phyloP scores from a whole-genome alignment of 2,888 invertebrate species.

The Stenodera caucasica region DNA sequence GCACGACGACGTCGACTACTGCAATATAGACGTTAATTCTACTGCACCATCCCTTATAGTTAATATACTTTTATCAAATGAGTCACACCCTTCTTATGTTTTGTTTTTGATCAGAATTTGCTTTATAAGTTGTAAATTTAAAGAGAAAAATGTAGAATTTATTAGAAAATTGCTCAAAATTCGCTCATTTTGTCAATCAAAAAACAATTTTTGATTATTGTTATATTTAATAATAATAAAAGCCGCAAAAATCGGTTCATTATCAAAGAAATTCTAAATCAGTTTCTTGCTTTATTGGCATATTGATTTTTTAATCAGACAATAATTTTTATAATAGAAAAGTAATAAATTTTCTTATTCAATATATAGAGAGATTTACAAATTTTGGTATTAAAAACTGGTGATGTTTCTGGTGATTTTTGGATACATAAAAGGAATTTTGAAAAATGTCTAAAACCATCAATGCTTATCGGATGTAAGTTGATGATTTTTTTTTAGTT shows the following conservation, averaged over 20 bases:
- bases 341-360: not conserved
- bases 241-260: too few species aligned
- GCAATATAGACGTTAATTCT: not conserved
- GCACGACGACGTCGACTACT: conserved; percentile 4
- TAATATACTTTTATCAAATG: conserved; percentile 15
- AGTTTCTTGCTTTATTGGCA: too few species aligned
- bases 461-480: conserved; percentile 89
- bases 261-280: too few species aligned
- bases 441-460: conserved; percentile 78
- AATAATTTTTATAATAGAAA: too few species aligned
- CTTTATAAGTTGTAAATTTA: not conserved
- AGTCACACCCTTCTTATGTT: conserved; percentile 25
- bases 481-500: conserved; percentile 51
- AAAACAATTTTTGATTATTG: too few species aligned
- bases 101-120: not conserved
- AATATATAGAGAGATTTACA: not conserved
- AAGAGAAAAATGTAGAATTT: not conserved
- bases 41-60: conserved; percentile 15
- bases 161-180: not conserved
- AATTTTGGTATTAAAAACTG: conserved; percentile 8
- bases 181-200: not conserved
- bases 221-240: too few species aligned
- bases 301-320: too few species aligned
- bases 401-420: conserved; percentile 26
- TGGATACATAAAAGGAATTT: conserved; percentile 21